Percentiles rank a stretch among this genome's conserved stretches.
phyloP scores from a whole-genome alignment of 2,888 invertebrate species.

The Archaeoteleia sp. region DNA sequence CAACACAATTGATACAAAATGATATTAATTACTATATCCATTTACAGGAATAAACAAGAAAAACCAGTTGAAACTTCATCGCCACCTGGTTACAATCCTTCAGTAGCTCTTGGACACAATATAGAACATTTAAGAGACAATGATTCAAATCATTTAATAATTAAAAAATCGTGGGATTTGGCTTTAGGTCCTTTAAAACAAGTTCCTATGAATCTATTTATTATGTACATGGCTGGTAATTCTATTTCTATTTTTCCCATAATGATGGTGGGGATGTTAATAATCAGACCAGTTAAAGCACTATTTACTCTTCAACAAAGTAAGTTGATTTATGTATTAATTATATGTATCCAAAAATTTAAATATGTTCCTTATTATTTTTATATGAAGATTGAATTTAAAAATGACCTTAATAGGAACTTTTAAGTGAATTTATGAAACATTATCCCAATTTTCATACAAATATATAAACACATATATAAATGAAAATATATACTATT shows the following conservation, averaged over 20 bases:
- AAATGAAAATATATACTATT: too few relatives aligned
- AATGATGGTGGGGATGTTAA: conserved; percentile 99
- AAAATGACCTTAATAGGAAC: too few relatives aligned
- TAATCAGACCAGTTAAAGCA: conserved; percentile 96
- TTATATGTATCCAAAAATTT: too few relatives aligned
- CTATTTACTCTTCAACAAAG: conserved; percentile 90
- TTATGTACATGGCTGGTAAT: conserved; percentile 99
- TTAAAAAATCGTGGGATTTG: conserved; percentile 97
- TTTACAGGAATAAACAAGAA: conserved; percentile 68
- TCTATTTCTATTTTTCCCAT: conserved; percentile 99
- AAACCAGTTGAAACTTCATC: conserved; percentile 80
- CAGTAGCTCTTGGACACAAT: conserved; percentile 81
- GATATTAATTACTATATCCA: too few relatives aligned
- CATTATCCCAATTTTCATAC: too few relatives aligned
- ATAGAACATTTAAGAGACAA: conserved; percentile 88
- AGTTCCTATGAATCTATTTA: conserved; percentile 99
- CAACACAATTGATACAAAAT: too few relatives aligned
- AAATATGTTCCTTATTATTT: too few relatives aligned
- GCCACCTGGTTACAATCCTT: conserved; percentile 90
- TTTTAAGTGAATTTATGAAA: too few relatives aligned
- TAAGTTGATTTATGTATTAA: conserved; percentile 61
- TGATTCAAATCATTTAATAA: conserved; percentile 88
- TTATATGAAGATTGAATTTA: too few relatives aligned
- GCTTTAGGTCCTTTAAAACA: conserved; percentile 96
- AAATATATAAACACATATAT: too few relatives aligned